phyloP scores from a whole-genome alignment of 2,888 invertebrate genomes.

The Folsomia candida region DNA sequence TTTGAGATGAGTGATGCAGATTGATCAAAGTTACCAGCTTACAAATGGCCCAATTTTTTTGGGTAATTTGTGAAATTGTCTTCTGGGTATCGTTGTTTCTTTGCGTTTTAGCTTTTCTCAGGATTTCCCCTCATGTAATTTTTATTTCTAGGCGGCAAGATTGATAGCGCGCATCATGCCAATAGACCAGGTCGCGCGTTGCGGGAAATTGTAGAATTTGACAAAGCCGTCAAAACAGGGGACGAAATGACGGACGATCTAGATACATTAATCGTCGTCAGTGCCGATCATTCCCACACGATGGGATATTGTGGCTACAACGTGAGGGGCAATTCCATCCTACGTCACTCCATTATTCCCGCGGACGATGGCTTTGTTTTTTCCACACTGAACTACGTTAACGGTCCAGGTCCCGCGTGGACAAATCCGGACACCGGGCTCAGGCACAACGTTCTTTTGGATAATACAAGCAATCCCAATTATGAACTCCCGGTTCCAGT shows the following conservation, averaged over 20 bases:
- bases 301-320: slow-evolving; percentile 55
- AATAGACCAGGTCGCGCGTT: slow-evolving; percentile 66
- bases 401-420: slow-evolving; percentile 63
- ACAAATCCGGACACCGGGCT: slow-evolving; percentile 54
- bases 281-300: slow-evolving; percentile 75
- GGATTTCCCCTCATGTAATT: neutral
- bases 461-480: slow-evolving; percentile 51
- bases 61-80: neutral
- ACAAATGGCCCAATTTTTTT: neutral
- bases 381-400: slow-evolving; percentile 74
- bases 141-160: slow-evolving; percentile 56
- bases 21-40: too few relatives aligned
- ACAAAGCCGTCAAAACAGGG: slow-evolving; percentile 66
- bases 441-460: slow-evolving; percentile 59
- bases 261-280: slow-evolving; percentile 74
- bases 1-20: too few relatives aligned
- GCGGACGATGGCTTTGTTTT: slow-evolving; percentile 62
- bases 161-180: slow-evolving; percentile 75
- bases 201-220: slow-evolving; percentile 74
- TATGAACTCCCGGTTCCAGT: slow-evolving; percentile 22
- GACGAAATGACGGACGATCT: slow-evolving; percentile 59
- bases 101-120: too few relatives aligned
- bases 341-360: slow-evolving; percentile 49
- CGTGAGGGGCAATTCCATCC: neutral
- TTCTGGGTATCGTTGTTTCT: too few relatives aligned